A percentile compares a stretch with the other conserved stretches of the same genome.
Conservation (phyloP, 2,113 vertebrate genomes). For the Numenius arquata region DNA sequence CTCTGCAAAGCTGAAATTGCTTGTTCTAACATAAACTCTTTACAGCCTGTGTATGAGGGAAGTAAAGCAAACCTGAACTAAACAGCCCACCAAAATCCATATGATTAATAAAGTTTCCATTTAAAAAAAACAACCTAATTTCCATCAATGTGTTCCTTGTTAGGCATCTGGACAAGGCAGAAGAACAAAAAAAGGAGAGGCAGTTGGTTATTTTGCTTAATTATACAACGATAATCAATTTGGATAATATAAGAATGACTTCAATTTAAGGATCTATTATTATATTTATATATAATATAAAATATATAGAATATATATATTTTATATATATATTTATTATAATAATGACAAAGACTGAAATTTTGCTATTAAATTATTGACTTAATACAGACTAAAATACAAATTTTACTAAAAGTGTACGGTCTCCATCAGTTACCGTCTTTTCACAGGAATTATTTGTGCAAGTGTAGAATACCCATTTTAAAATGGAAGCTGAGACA, state of each 20-base stretch:
- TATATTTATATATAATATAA: too few species aligned
- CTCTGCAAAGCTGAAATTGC: background rate
- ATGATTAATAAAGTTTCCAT: background rate
- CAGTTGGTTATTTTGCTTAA: background rate
- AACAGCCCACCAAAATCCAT: background rate
- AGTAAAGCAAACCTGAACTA: background rate
- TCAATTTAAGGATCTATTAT: background rate
- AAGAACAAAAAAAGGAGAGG: background rate
- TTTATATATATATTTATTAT: too few species aligned
- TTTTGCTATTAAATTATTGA: background rate
- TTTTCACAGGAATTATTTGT: background rate
- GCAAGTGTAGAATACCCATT: background rate
- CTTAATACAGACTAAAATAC: background rate
- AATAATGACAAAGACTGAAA: background rate
- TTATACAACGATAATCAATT: background rate
- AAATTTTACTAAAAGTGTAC: background rate
- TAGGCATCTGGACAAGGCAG: background rate
- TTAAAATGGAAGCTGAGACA: background rate
- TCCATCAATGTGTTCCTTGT: accelerated
- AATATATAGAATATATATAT: too few species aligned
- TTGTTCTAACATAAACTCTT: background rate
- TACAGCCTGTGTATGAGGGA: background rate
- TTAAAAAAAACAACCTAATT: background rate
- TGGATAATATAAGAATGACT: background rate
- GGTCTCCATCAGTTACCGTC: background rate